Base-by-base conservation (phyloP, 1,140 invertebrate species). In the Cydia fagiglandana region DNA sequence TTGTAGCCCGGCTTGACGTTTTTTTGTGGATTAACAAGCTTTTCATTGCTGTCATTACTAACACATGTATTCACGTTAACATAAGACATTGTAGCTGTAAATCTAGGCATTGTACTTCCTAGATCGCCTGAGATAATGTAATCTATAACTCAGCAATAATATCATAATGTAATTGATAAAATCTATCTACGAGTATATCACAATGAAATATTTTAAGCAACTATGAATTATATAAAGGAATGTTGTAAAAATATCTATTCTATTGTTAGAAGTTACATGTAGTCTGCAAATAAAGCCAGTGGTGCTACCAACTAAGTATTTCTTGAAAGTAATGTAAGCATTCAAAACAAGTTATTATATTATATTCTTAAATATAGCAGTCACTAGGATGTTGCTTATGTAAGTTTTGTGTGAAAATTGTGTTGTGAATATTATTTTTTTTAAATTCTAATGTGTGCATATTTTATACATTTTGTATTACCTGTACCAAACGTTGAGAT, bases 401-500 rank as follows among this genome's bases (percentile, higher is more conserved):
- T 80, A 84, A 81, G 79, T 81, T 81, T 83, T 86, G 82, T 86
- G 83, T 88, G 81, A 82, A 85, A 81, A 83, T 81, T 84, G 81
- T 80, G 80, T 86, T 86, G 82, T 83, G 78, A 86, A 80, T 82
- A 83, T 82, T 82, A 84, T 77, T 77, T 80, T 77, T 80, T 84
- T 81, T 12, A 50, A 73, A 73, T 53, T 83, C 83, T 84, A 34
- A 74, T 82, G 80, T 84, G 86, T 89, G 88, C 83, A 83, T 81
- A 83, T 91, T 91, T 92, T 92, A 89, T 92, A 92, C 89, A 88
- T 91, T 90, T 92, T 91, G 85, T 92, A 92, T 88, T 89, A 78
- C 83, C 79, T 91, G 86, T 91, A 91, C 88, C 85, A 90, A 91
- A 88, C 81, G 85, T 91, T 91, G 89, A 91, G 87, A 91, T 89